A percentile compares a stretch with the other conserved stretches of the same genome.
Evolutionary conservation across 2,888 invertebrate genomes (phyloP).

Genomic region (Melipona beecheii): DNA sequence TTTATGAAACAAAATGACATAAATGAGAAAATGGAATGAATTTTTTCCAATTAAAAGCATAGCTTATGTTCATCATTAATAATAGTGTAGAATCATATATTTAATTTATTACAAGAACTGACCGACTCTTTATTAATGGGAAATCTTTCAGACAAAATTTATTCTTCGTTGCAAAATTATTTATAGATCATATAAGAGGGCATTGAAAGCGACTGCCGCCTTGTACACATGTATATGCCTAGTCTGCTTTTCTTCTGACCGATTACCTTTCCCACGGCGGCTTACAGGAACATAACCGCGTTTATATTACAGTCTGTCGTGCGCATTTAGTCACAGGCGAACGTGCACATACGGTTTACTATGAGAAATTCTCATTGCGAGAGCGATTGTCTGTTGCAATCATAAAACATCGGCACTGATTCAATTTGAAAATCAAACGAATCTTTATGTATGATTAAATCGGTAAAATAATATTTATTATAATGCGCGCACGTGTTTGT

Average conservation of each 20-base stretch:
- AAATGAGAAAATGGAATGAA: no score
- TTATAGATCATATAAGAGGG: conserved; percentile 48
- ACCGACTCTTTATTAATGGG: background rate
- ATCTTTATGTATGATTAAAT: conserved; percentile 45
- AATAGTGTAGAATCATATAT: background rate
- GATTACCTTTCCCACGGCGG: conserved; percentile 81
- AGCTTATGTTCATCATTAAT: no score
- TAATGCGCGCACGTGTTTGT: background rate
- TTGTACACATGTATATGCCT: conserved; percentile 36
- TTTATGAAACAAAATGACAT: background rate
- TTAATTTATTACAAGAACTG: background rate
- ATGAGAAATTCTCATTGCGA: conserved; percentile 78
- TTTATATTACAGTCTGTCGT: conserved; percentile 75
- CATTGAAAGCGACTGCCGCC: conserved; percentile 52
- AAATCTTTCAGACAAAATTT: conserved; percentile 11
- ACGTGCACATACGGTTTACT: conserved; percentile 62
- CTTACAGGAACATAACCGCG: conserved; percentile 59
- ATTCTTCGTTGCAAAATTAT: conserved; percentile 47
- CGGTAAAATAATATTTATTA: conserved; percentile 20
- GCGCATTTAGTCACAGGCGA: conserved; percentile 61
- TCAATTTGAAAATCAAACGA: conserved; percentile 72
- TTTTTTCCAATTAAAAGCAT: no score
- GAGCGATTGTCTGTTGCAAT: conserved; percentile 72
- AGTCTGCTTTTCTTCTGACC: conserved; percentile 79
- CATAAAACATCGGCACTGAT: conserved; percentile 66